phyloP scores from a whole-genome alignment of 2,113 vertebrate species.

The Phoenicopterus ruber region DNA sequence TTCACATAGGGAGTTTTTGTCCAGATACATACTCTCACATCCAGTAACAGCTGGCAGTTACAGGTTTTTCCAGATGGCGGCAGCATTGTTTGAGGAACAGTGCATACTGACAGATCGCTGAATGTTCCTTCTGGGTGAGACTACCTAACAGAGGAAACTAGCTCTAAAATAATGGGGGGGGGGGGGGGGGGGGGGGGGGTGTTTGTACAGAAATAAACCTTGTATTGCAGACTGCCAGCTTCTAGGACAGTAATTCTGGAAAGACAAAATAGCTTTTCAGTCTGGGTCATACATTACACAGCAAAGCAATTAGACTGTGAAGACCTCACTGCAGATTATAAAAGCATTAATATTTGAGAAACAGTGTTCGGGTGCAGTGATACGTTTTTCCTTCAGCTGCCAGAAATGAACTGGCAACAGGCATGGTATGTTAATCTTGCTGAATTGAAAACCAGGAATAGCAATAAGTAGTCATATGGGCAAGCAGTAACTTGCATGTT shows the following conservation, averaged over 20 bases:
- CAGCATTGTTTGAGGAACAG: constrained; percentile 38
- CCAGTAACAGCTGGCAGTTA: background rate
- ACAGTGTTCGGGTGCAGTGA: background rate
- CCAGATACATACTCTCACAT: accelerated
- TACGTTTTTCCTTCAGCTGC: background rate
- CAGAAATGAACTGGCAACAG: background rate
- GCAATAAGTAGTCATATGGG: background rate
- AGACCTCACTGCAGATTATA: background rate
- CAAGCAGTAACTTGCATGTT: background rate
- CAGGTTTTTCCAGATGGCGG: constrained; percentile 58
- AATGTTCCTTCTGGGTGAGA: background rate
- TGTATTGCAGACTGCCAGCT: background rate
- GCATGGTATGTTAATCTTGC: background rate
- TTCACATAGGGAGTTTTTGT: background rate
- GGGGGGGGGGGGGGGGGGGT: background rate
- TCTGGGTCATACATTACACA: background rate
- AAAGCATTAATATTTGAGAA: background rate
- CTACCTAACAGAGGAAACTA: background rate
- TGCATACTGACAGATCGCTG: background rate
- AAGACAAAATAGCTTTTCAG: background rate
- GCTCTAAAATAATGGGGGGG: background rate
- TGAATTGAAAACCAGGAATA: background rate
- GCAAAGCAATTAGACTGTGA: background rate
- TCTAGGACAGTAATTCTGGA: background rate
- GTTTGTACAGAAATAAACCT: constrained; percentile 15